Conservation (phyloP, 2,797 vertebrate species). For the Pantherophis alleghaniensis region DNA sequence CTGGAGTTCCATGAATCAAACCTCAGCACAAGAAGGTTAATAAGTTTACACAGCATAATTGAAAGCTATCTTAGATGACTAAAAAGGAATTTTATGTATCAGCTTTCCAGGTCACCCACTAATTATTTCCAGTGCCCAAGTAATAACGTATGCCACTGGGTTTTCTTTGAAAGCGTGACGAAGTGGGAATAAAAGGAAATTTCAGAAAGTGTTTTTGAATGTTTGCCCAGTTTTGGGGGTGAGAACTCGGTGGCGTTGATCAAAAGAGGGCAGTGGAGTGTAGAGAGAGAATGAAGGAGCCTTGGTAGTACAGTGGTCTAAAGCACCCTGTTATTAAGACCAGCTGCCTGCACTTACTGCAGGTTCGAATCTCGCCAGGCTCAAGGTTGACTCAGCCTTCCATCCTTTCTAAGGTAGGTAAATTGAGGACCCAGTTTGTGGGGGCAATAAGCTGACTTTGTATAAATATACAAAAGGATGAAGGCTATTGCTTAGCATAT, state of each 20-base stretch:
- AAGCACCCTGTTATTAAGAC: too few species aligned
- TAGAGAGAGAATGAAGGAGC: not conserved
- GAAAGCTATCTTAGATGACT: constrained; percentile 79
- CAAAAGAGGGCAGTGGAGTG: not conserved
- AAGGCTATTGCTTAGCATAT: too few species aligned
- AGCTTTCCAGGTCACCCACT: constrained; percentile 77
- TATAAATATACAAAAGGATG: too few species aligned
- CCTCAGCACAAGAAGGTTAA: constrained; percentile 79
- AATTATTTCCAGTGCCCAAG: constrained; percentile 75
- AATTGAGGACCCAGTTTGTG: too few species aligned
- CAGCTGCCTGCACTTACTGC: too few species aligned
- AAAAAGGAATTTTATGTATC: constrained; percentile 76
- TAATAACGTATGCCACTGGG: constrained; percentile 67
- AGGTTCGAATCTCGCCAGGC: too few species aligned
- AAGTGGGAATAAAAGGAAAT: constrained; percentile 47
- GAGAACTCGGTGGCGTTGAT: not conserved
- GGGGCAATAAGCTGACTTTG: too few species aligned
- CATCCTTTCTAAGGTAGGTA: too few species aligned
- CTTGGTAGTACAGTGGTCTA: too few species aligned
- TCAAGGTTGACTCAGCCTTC: too few species aligned
- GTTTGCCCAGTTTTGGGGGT: not conserved
- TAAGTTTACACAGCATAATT: constrained; percentile 77
- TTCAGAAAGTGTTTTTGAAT: not conserved
- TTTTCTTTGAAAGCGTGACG: constrained; percentile 54
- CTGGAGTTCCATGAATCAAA: constrained; percentile 75